phyloP scores from a whole-genome alignment of 2,888 invertebrate species.

The Sinohyriopsis cumingii region DNA sequence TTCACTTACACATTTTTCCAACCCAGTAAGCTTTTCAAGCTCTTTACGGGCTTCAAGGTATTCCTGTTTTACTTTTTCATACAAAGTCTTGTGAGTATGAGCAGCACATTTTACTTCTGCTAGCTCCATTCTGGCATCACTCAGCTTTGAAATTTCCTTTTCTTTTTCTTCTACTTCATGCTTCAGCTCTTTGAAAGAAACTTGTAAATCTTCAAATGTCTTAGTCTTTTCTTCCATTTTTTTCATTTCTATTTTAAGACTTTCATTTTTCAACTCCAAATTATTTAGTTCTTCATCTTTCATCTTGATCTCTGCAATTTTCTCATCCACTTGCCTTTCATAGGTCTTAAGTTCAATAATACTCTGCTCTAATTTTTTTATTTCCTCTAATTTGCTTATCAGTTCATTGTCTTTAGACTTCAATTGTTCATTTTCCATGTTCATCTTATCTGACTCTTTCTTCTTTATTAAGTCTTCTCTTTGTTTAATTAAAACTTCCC shows the following conservation, averaged over 20 bases:
- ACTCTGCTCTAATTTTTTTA: not conserved
- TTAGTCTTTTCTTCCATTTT: constrained; percentile 24
- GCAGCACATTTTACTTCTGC: constrained; percentile 45
- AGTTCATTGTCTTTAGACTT: not conserved
- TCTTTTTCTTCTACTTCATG: constrained; percentile 6
- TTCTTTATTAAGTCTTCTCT: not conserved
- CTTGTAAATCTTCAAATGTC: constrained; percentile 17
- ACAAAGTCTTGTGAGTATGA: constrained; percentile 44
- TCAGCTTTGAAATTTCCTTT: constrained; percentile 17
- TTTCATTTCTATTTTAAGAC: constrained; percentile 7
- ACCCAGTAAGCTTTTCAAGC: constrained; percentile 14
- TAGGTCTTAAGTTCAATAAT: constrained; percentile 6
- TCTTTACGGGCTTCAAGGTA: constrained; percentile 20
- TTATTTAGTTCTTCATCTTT: constrained; percentile 10
- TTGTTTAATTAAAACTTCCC: no score
- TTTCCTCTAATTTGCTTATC: not conserved
- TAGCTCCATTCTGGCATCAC: constrained; percentile 36
- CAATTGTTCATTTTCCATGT: not conserved
- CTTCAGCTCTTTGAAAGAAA: constrained; percentile 15
- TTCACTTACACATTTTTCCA: constrained; percentile 12
- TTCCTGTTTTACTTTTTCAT: constrained; percentile 43
- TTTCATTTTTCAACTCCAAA: constrained; percentile 2
- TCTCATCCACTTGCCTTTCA: constrained; percentile 11
- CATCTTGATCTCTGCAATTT: constrained; percentile 7
- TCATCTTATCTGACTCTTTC: constrained; percentile 4